Evolutionary conservation across 2,797 vertebrate species (phyloP).

Genomic region (Megalops cyprinoides): DNA sequence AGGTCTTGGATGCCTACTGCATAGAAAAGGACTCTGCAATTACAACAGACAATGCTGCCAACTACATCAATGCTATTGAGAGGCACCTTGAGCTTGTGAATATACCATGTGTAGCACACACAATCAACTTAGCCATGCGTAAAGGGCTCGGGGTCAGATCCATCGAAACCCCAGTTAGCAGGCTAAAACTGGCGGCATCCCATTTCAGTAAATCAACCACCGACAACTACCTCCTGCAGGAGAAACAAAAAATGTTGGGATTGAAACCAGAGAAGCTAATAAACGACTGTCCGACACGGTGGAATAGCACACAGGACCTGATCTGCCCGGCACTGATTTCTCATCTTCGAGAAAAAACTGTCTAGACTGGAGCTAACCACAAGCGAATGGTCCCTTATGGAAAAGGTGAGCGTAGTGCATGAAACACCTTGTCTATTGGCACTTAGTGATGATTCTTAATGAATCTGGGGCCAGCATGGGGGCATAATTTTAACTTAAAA

Average conservation of each 20-base stretch:
- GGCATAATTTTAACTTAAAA: slow-evolving; percentile 18
- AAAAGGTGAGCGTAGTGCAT: slow-evolving; percentile 28
- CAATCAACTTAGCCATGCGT: slow-evolving; percentile 23
- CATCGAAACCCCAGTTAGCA: too few relatives aligned
- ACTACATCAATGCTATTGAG: slow-evolving; percentile 28
- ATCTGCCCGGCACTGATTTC: not conserved
- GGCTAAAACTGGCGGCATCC: not conserved
- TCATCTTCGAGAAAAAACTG: slow-evolving; percentile 23
- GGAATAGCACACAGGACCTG: slow-evolving; percentile 28
- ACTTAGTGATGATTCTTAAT: slow-evolving; percentile 13
- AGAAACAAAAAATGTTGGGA: slow-evolving; percentile 17
- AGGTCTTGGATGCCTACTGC: too few relatives aligned
- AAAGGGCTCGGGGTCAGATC: slow-evolving; percentile 9
- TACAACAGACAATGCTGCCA: slow-evolving; percentile 6
- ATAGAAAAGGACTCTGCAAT: slow-evolving; percentile 20
- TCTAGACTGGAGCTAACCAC: slow-evolving; percentile 18
- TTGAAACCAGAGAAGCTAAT: slow-evolving; percentile 13
- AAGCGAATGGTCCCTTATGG: slow-evolving; percentile 26
- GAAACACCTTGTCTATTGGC: slow-evolving; percentile 20
- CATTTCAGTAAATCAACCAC: slow-evolving; percentile 9
- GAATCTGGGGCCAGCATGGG: slow-evolving; percentile 4
- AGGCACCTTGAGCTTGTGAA: slow-evolving; percentile 1
- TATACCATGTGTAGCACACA: slow-evolving; percentile 23
- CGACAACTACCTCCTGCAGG: slow-evolving; percentile 14
- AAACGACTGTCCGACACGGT: slow-evolving; percentile 22